Base-by-base conservation (phyloP, 2,113 vertebrate species). In the Mesembrinibis cayennensis region DNA sequence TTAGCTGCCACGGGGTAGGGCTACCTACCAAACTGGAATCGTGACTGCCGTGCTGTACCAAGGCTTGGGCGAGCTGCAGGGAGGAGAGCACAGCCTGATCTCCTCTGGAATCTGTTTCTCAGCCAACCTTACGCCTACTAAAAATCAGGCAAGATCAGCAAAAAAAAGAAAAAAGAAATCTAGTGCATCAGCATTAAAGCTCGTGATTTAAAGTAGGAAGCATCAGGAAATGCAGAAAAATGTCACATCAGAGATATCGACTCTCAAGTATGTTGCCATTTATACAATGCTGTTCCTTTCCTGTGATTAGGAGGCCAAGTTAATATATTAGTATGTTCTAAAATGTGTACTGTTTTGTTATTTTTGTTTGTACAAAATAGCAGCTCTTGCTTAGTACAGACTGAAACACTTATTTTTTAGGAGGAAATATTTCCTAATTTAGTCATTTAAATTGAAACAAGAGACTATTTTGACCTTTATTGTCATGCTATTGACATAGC, bases 201-300 rank as follows among this genome's bases (percentile, higher is more conserved):
- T 94, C 4, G 1, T 92, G 78, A 90, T 91, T 84, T 93, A 74
- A 89, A 79, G 79, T 29, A 72, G 34, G 63, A 94, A 93, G 72
- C 53, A 62, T 61, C 71, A 88, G 81, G 92, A 95, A 96, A 90
- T 78, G 36, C 38, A 85, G 47, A 93, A 90, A 78, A 85, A 74
- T n/a, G 47, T 78, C 80, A 5, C 52, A 71, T 76, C 67, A 94
- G 42, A 87, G 58, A 82, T 72, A 85, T 40, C 56, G 89, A 72
- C 38, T 49, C 36, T 61, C 66, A 58, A 76, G 21, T 62, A 71
- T 16, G 25, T 61, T 94, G 77, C 89, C 61, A 13, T 90, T 90
- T 86, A 10, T 63, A 77, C 42, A 90, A 13, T 40, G 30, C 27
- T 85, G 19, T 61, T 93, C 58, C 32, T 95, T 94, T 93, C 89